Evolutionary conservation across 2,888 invertebrate species (phyloP).

Genomic region (Pegoplata infirma): DNA sequence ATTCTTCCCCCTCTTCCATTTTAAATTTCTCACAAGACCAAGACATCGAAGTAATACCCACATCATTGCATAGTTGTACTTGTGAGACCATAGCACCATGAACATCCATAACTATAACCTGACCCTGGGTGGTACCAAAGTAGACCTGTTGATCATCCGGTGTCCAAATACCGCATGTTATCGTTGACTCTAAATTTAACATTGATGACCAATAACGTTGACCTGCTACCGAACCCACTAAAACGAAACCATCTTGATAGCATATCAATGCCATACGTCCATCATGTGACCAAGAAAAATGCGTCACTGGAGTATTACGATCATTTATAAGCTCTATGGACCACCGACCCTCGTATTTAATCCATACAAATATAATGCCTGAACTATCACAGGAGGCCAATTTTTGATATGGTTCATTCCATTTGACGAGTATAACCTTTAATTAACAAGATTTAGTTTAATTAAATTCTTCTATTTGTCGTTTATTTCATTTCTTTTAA

Average conservation of each 20-base stretch:
- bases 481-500: too few relatives aligned
- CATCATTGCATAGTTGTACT: slow-evolving; percentile 90
- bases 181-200: slow-evolving; percentile 94
- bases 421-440: slow-evolving; percentile 95
- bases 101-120: slow-evolving; percentile 97
- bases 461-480: not conserved
- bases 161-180: slow-evolving; percentile 98
- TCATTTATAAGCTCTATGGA: slow-evolving; percentile 99
- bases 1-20: slow-evolving; percentile 95
- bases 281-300: slow-evolving; percentile 99
- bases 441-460: not conserved
- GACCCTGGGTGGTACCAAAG: slow-evolving; percentile 96
- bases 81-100: slow-evolving; percentile 97
- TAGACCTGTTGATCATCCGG: slow-evolving; percentile 98
- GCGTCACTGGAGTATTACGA: slow-evolving; percentile 96
- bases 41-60: slow-evolving; percentile 93
- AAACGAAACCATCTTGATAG: slow-evolving; percentile 98
- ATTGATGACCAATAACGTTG: slow-evolving; percentile 99
- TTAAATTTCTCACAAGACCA: slow-evolving; percentile 99
- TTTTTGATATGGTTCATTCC: slow-evolving; percentile 99
- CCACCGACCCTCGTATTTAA: slow-evolving; percentile 99
- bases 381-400: slow-evolving; percentile 98
- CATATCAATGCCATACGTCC: slow-evolving; percentile 99
- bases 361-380: slow-evolving; percentile 99
- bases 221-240: slow-evolving; percentile 98